A percentile compares a stretch with the other conserved stretches of the same genome.
phyloP scores from a whole-genome alignment of 2,113 vertebrate species.

The Noctilio leporinus region DNA sequence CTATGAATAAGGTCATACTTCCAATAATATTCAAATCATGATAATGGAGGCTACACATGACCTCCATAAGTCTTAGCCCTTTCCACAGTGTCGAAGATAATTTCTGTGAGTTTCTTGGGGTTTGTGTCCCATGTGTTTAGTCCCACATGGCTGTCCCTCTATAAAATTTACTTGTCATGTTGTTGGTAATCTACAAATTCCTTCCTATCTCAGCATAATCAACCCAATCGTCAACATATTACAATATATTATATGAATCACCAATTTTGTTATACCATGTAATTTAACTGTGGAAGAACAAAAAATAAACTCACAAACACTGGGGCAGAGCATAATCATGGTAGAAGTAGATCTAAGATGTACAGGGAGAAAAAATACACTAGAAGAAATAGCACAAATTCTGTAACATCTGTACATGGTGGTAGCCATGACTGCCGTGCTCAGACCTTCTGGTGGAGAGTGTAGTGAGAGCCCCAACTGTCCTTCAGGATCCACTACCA shows the following conservation, averaged over 20 bases:
- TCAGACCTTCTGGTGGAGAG: background rate
- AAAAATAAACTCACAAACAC: background rate
- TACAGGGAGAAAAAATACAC: background rate
- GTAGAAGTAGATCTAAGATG: background rate
- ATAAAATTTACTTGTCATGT: background rate
- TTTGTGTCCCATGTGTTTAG: background rate
- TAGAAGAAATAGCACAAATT: background rate
- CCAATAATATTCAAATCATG: background rate
- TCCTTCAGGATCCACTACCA: too few relatives aligned
- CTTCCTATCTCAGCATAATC: background rate
- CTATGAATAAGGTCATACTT: background rate
- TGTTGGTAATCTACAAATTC: background rate
- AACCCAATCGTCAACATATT: background rate
- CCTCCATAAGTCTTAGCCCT: background rate
- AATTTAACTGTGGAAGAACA: background rate
- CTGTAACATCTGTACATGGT: accelerated
- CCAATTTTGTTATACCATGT: background rate
- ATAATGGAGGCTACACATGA: background rate
- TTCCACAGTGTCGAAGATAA: background rate
- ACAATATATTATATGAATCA: background rate
- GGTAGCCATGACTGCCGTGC: accelerated
- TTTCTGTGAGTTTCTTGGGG: background rate
- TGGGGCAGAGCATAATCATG: background rate
- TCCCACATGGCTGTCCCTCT: background rate
- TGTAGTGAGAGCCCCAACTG: background rate